Conservation (phyloP, 2,888 invertebrate genomes). For the Trissolcus brochymenae region DNA sequence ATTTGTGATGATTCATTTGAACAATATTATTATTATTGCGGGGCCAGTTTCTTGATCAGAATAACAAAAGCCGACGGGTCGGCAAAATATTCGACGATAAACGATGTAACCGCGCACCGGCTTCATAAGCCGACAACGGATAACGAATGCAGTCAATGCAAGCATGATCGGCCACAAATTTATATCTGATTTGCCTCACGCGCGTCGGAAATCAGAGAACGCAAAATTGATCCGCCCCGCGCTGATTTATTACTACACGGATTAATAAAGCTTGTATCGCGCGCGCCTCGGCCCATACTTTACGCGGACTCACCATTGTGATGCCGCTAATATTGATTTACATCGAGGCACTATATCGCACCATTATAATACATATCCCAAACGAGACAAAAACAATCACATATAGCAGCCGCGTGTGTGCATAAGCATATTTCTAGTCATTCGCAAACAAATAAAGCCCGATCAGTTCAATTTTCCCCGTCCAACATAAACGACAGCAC, state of each 20-base stretch:
- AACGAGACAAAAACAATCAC: slow-evolving; percentile 29
- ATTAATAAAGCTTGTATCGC: slow-evolving; percentile 71
- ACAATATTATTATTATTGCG: too few relatives aligned
- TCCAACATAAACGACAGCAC: too few relatives aligned
- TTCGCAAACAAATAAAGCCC: slow-evolving; percentile 4
- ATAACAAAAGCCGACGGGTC: slow-evolving; percentile 38
- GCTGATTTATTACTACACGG: slow-evolving; percentile 71
- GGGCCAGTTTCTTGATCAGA: slow-evolving; percentile 7
- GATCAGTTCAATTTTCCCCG: slow-evolving; percentile 14
- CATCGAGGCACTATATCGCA: slow-evolving; percentile 56
- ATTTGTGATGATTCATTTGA: too few relatives aligned
- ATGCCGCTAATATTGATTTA: slow-evolving; percentile 60
- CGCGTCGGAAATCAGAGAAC: slow-evolving; percentile 66
- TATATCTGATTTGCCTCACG: slow-evolving; percentile 68
- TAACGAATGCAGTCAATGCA: slow-evolving; percentile 62
- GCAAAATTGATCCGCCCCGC: slow-evolving; percentile 71
- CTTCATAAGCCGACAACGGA: slow-evolving; percentile 57
- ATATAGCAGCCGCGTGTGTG: slow-evolving; percentile 13
- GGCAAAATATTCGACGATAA: slow-evolving; percentile 54
- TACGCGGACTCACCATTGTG: slow-evolving; percentile 52
- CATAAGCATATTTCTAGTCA: slow-evolving; percentile 51
- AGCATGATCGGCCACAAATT: slow-evolving; percentile 67
- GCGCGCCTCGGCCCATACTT: slow-evolving; percentile 60
- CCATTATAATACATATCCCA: slow-evolving; percentile 46
- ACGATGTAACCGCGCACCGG: slow-evolving; percentile 53